Evolutionary conservation across 2,888 invertebrate genomes (phyloP).

Genomic region (Caenorhabditis sp.): DNA sequence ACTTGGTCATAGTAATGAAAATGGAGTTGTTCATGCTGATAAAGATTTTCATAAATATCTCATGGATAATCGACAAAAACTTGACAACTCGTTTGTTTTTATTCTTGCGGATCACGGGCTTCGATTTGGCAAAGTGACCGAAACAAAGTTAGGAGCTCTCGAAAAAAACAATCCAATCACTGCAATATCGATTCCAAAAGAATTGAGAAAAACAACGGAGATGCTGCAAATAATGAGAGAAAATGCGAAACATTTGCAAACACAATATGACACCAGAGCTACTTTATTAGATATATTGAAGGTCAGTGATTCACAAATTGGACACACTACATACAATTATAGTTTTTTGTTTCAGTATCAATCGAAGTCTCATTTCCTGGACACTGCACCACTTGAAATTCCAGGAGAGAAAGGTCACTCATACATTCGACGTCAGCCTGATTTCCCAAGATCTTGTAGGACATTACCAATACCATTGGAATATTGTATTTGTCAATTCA

Average conservation of each 20-base stretch:
- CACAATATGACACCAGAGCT: constrained; percentile 53
- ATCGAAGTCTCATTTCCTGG: constrained; percentile 17
- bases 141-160: constrained; percentile 42
- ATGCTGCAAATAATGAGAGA: constrained; percentile 32
- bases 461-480: constrained; percentile 45
- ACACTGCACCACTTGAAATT: constrained; percentile 13
- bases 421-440: constrained; percentile 40
- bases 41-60: constrained; percentile 50
- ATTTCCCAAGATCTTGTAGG: constrained; percentile 32
- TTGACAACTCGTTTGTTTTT: constrained; percentile 53
- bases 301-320: too few species aligned
- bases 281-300: constrained; percentile 52
- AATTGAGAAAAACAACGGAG: constrained; percentile 28
- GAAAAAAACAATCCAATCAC: constrained; percentile 56
- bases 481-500: constrained; percentile 52
- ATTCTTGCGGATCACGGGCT: constrained; percentile 59
- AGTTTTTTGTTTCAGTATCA: constrained; percentile 49
- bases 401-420: constrained; percentile 41
- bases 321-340: too few species aligned
- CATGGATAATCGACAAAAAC: constrained; percentile 34
- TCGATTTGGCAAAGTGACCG: constrained; percentile 43
- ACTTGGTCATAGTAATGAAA: constrained; percentile 50
- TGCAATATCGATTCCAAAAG: constrained; percentile 45
- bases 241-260: constrained; percentile 43
- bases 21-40: constrained; percentile 50